Conservation (phyloP, 2,113 vertebrate species). For the Sorex fumeus region DNA sequence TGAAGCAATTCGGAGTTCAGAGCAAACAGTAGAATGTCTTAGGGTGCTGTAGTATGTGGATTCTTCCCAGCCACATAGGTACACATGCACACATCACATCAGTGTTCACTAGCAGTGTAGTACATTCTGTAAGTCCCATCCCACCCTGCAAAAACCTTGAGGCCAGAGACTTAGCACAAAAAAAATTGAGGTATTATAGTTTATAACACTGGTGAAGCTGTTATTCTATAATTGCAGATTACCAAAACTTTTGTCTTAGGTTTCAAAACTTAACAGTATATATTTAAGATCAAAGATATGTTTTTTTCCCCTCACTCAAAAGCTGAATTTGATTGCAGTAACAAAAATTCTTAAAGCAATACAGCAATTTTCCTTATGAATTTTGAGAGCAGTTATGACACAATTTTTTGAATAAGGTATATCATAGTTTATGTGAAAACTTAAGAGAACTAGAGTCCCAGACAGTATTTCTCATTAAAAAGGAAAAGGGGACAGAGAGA, state of each 20-base stretch:
- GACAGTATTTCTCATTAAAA: constrained; percentile 33
- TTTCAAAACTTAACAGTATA: not conserved
- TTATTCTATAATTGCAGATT: no score
- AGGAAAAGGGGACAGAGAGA: not conserved
- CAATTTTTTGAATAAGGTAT: not conserved
- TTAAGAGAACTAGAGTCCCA: not conserved
- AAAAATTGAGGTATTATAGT: no score
- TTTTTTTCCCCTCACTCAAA: constrained; percentile 14
- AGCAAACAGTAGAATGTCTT: no score
- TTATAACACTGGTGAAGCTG: no score
- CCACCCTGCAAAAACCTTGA: no score
- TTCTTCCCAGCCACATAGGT: no score
- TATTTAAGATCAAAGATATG: not conserved
- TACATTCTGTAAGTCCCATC: no score
- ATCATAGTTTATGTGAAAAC: not conserved
- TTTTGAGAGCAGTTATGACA: constrained; percentile 7
- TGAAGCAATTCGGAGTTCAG: no score
- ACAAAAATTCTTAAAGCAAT: constrained; percentile 24
- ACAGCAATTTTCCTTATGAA: not conserved
- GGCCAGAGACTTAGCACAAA: no score
- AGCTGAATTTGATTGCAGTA: not conserved
- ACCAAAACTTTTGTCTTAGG: not conserved
- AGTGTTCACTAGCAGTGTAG: no score
- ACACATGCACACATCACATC: no score
- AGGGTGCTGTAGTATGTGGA: no score